Percentiles rank a stretch among this genome's conserved stretches.
These are phyloP conservation scores for Macrotis lagotis DNA, from an alignment of 2,113 vertebrate genomes.

Conservation along the genomic window DNA sequence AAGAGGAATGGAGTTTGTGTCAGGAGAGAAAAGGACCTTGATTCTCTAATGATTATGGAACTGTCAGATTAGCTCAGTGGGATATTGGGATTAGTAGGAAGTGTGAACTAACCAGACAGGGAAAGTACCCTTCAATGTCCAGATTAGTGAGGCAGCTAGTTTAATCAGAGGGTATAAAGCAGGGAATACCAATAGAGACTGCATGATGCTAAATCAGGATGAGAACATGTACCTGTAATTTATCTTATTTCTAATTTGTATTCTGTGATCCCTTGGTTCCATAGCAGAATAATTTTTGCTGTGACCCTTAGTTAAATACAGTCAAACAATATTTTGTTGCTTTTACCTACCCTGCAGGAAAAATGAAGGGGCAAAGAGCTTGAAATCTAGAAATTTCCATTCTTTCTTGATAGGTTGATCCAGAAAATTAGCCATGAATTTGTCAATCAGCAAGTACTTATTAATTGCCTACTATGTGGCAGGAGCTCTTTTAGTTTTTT, in stretches of 20 bases:
- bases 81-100: rapidly evolving
- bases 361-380: not conserved
- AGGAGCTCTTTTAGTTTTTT: not conserved
- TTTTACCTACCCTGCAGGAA: not conserved
- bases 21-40: not conserved
- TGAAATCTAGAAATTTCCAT: not conserved
- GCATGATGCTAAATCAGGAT: not conserved
- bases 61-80: not conserved
- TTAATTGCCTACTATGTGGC: not conserved
- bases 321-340: not conserved
- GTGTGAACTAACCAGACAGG: not conserved
- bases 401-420: not conserved
- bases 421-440: not conserved
- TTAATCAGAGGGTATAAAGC: not conserved
- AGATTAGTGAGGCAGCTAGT: not conserved
- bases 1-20: not conserved
- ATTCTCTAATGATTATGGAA: constrained; percentile 8
- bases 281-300: not conserved
- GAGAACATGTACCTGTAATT: not conserved
- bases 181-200: not conserved
- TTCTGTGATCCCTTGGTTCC: constrained; percentile 9
- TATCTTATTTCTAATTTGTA: not conserved
- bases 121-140: not conserved
- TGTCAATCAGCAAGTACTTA: not conserved
- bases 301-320: not conserved